These are phyloP conservation scores for Pogonophryne albipinna DNA, from an alignment of 2,797 vertebrate species.

Conservation along the genomic window DNA sequence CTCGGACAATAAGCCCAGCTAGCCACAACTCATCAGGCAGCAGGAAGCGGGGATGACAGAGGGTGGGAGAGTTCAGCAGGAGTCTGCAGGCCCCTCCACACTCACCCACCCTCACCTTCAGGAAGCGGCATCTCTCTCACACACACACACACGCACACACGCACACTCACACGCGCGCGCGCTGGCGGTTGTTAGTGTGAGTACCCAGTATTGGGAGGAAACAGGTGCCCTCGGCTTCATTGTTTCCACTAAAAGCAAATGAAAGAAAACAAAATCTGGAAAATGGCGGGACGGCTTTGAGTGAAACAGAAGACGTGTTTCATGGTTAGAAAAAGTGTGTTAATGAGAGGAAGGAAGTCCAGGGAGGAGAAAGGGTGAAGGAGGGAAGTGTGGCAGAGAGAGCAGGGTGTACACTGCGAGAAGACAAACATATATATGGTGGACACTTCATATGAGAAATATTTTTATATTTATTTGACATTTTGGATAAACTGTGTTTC, in stretches of 20 bases:
- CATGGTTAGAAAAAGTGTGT: constrained; percentile 56
- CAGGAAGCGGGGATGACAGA: constrained; percentile 76
- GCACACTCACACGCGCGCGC: constrained; percentile 30
- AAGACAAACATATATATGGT: background rate
- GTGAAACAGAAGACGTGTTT: constrained; percentile 60
- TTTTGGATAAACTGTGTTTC: too few species aligned
- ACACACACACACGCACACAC: background rate
- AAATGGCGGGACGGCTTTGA: constrained; percentile 30
- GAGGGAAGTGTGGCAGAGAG: constrained; percentile 18
- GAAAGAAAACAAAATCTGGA: constrained; percentile 28
- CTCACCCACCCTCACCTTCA: background rate
- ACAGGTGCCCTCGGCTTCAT: constrained; percentile 80
- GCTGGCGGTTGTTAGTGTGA: constrained; percentile 45
- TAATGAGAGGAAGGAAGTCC: constrained; percentile 76
- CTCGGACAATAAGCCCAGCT: constrained; percentile 60
- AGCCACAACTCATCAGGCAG: constrained; percentile 68
- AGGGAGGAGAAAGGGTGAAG: constrained; percentile 54
- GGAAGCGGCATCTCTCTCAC: constrained; percentile 57
- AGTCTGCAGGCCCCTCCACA: constrained; percentile 22
- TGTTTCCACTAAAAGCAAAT: constrained; percentile 71
- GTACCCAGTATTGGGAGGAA: constrained; percentile 70
- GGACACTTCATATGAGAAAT: background rate
- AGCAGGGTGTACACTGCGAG: background rate
- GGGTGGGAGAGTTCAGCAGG: constrained; percentile 76
- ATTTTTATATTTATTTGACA: background rate